Evolutionary conservation across 1,140 invertebrate genomes (phyloP).

Genomic region (Phocides pigmalion): DNA sequence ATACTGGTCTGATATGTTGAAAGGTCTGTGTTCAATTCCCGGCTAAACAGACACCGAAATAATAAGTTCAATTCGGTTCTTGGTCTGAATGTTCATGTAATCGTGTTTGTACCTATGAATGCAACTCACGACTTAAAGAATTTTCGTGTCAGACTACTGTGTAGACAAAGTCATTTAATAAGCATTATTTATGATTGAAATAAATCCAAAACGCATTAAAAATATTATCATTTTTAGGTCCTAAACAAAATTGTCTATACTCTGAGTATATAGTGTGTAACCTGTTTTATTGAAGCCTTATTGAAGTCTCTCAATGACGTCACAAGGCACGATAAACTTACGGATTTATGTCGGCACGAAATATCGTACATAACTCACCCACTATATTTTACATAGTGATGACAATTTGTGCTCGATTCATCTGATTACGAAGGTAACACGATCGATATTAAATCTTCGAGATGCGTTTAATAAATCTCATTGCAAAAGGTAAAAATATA

Average conservation of each 20-base stretch:
- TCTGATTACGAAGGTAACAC: constrained; percentile 23
- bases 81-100: too few species aligned
- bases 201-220: too few species aligned
- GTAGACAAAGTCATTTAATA: too few species aligned
- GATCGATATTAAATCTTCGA: constrained; percentile 28
- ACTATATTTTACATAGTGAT: constrained; percentile 24
- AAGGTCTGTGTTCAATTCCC: too few species aligned
- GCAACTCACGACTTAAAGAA: too few species aligned
- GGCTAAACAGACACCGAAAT: too few species aligned
- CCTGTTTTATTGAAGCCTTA: constrained; percentile 39
- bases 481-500: constrained; percentile 42
- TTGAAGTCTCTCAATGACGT: constrained; percentile 54
- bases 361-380: constrained; percentile 46
- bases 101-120: too few species aligned
- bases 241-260: background rate
- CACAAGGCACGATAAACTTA: constrained; percentile 51
- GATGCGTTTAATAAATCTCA: constrained; percentile 33
- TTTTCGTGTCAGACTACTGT: too few species aligned
- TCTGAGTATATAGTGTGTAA: background rate
- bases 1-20: too few species aligned
- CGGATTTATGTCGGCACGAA: constrained; percentile 46
- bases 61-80: too few species aligned
- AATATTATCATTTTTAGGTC: too few species aligned
- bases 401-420: constrained; percentile 33
- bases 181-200: too few species aligned